Percentiles rank a stretch among this genome's conserved stretches.
Conservation (phyloP, 2,113 vertebrate genomes). For the Herpetotheres cachinnans region DNA sequence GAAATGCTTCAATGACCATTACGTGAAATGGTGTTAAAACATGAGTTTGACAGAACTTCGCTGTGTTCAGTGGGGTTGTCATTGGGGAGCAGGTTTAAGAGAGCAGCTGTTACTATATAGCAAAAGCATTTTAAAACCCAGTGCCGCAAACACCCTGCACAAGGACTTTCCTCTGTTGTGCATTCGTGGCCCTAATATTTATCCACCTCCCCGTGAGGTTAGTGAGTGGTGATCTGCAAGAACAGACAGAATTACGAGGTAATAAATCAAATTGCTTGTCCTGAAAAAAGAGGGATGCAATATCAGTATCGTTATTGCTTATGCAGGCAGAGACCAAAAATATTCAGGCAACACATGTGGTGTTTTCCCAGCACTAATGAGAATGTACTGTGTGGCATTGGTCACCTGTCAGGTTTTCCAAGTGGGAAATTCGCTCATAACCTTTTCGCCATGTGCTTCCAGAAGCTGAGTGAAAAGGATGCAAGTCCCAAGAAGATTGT, state of each 20-base stretch:
- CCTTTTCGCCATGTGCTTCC: background rate
- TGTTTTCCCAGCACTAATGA: background rate
- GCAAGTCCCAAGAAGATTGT: background rate
- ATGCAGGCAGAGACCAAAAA: background rate
- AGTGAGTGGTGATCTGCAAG: background rate
- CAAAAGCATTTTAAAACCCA: background rate
- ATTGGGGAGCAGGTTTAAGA: background rate
- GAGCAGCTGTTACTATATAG: background rate
- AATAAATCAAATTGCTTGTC: background rate
- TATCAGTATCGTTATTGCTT: background rate
- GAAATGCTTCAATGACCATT: background rate
- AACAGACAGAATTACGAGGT: background rate
- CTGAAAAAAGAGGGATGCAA: background rate
- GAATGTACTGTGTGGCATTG: background rate
- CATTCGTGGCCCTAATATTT: background rate
- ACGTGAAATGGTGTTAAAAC: background rate
- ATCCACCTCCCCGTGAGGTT: background rate
- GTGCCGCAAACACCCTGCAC: background rate
- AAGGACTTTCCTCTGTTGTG: background rate
- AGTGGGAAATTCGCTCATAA: background rate
- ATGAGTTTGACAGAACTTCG: background rate
- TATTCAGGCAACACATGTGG: background rate
- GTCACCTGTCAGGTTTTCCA: background rate
- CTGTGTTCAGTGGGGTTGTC: accelerated
- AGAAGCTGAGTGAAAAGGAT: background rate